Evolutionary conservation across 2,113 vertebrate species (phyloP), one percentile per base, ranked within the genome.

Genomic region (Piaya cayana): DNA sequence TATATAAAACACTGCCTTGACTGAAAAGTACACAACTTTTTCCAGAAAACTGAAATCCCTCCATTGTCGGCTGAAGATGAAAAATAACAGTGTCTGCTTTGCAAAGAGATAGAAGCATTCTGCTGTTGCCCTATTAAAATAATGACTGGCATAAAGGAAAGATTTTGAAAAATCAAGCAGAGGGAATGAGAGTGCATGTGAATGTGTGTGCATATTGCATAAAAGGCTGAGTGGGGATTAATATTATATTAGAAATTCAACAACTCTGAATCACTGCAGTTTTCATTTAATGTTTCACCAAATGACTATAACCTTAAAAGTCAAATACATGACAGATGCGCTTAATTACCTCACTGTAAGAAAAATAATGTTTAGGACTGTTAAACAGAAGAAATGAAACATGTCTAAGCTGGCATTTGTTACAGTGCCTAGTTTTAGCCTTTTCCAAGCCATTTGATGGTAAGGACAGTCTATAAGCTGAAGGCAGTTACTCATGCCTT

Each of bases 291-390:
- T 92, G 80, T 96, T 94, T 97, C 89, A 81, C 53, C 72, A 95
- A 90, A 94, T 96, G 93, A 88, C 76, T 95, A 30, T 88, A 95
- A 88, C 88, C 92, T 95, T 96, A 86, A 88, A 94, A 93, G 76
- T 88, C 92, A 94, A 96, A 95, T 60, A 93, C 55, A 93, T 95
- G 95, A 96, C 88, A 93, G 94, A 94, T 93, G 85, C 82, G 94
- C 72, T 90, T 95, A 95, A 96, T 94, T 88, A 96, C 72, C 69
- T 88, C 68, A 78, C 56, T 71, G 68, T 15, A 84, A 93, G 90
- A 90, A 97, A 94, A 95, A 94, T 86, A 97, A 78, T 65, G 49
- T 58, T 95, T 39, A 39, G 37, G 49, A 56, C 86, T 84, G 30
- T 88, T 92, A 83, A 92, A 71, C 2, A 71, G 60, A 72, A 86